Percentiles rank a stretch among this genome's conserved stretches.
These are phyloP conservation scores for Poeciliopsis presidionis DNA, from an alignment of 2,797 vertebrate species.

Conservation along the genomic window DNA sequence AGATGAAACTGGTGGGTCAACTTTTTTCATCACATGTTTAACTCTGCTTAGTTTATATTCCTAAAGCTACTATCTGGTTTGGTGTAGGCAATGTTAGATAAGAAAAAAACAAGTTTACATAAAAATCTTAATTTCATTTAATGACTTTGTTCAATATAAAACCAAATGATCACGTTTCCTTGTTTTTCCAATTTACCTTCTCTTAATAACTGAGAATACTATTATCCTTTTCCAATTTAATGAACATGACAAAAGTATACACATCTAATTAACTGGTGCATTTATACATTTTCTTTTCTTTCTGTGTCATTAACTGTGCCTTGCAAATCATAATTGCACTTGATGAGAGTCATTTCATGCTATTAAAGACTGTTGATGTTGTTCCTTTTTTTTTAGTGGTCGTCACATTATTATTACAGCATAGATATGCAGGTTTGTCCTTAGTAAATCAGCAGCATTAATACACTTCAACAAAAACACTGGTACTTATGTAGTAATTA, in stretches of 20 bases:
- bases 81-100: conserved; percentile 31
- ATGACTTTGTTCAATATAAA: conserved; percentile 39
- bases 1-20: neutral
- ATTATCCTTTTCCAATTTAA: conserved; percentile 42
- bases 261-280: conserved; percentile 39
- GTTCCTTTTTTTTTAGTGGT: conserved; percentile 1
- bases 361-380: conserved; percentile 16
- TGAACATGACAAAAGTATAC: conserved; percentile 45
- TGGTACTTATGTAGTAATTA: neutral
- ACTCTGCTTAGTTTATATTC: neutral
- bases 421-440: conserved; percentile 21
- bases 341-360: conserved; percentile 31
- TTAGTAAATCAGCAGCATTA: conserved; percentile 14
- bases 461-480: neutral
- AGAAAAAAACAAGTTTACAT: conserved; percentile 47
- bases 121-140: conserved; percentile 42
- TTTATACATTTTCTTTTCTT: conserved; percentile 17
- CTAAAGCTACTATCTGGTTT: conserved; percentile 29
- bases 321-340: conserved; percentile 44
- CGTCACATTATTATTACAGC: conserved; percentile 23
- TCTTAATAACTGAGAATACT: conserved; percentile 46
- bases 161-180: conserved; percentile 46
- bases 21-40: neutral
- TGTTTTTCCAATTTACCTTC: conserved; percentile 59
- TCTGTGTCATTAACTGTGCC: conserved; percentile 53